These are phyloP conservation scores for Altica lythri DNA, from an alignment of 2,888 invertebrate species.

Conservation along the genomic window DNA sequence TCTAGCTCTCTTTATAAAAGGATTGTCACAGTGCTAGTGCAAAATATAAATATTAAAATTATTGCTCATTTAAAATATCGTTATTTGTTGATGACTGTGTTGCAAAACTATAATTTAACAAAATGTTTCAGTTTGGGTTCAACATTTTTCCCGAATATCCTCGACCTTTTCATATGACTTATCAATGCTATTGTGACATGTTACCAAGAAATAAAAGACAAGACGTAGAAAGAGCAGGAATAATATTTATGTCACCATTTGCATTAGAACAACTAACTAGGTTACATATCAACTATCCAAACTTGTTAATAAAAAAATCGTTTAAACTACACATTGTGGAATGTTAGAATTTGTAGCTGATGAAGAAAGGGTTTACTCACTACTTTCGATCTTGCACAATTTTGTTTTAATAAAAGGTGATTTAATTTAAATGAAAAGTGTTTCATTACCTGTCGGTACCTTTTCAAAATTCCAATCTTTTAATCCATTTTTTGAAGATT, in stretches of 20 bases:
- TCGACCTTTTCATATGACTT: constrained; percentile 80
- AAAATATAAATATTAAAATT: too few species aligned
- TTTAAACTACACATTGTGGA: constrained; percentile 89
- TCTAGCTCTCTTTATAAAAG: too few species aligned
- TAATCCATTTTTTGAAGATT: constrained; percentile 93
- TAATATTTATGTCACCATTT: constrained; percentile 99
- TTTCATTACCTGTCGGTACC: constrained; percentile 91
- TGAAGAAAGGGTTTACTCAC: constrained; percentile 96
- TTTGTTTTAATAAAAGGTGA: constrained; percentile 84
- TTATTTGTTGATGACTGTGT: too few species aligned
- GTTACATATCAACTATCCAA: constrained; percentile 97
- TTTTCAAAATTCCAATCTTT: constrained; percentile 98
- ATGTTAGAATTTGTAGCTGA: constrained; percentile 98
- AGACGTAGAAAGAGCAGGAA: constrained; percentile 94
- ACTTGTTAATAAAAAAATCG: constrained; percentile 83
- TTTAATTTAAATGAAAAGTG: constrained; percentile 86
- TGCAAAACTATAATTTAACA: neutral
- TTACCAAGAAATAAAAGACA: constrained; percentile 90
- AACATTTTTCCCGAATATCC: constrained; percentile 86
- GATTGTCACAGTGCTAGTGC: too few species aligned
- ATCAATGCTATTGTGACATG: constrained; percentile 94
- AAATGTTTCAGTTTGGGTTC: constrained; percentile 78
- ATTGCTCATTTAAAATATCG: too few species aligned
- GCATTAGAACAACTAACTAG: constrained; percentile 91
- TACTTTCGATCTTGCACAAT: constrained; percentile 69